Percentiles rank a stretch among this genome's conserved stretches.
Conservation (phyloP, 1,140 invertebrate species). For the Cydia splendana region DNA sequence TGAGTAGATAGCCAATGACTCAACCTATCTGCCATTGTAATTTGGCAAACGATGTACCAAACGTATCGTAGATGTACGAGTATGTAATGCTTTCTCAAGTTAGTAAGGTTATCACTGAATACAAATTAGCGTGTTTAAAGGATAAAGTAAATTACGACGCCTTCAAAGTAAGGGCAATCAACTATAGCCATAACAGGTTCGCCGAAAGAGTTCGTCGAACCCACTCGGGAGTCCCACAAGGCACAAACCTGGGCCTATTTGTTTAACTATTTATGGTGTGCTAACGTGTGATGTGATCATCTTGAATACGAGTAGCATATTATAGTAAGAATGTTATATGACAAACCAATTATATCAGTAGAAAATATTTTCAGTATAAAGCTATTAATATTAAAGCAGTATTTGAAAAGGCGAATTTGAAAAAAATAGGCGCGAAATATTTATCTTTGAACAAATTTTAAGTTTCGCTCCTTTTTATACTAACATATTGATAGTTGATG, state of each 20-base stretch:
- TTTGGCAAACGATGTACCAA: no score
- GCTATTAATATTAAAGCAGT: no score
- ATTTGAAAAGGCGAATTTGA: no score
- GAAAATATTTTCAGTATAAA: no score
- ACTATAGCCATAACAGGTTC: conserved; percentile 30
- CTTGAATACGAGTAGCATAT: not conserved
- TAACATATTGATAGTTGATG: no score
- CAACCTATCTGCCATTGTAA: no score
- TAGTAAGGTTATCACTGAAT: conserved; percentile 2
- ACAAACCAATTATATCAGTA: no score
- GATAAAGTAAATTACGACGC: conserved; percentile 5
- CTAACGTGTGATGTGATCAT: conserved; percentile 1
- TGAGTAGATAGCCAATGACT: no score
- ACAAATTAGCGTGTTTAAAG: conserved; percentile 13
- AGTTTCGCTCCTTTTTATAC: no score
- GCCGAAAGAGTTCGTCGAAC: conserved; percentile 25
- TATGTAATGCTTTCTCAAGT: conserved; percentile 1
- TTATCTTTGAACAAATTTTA: no score
- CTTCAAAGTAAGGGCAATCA: conserved; percentile 18
- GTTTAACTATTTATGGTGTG: conserved; percentile 19
- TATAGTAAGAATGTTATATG: not conserved
- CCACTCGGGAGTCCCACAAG: not conserved
- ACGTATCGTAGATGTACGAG: no score
- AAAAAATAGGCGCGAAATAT: no score
- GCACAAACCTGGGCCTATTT: not conserved